These are phyloP conservation scores for Aythya fuligula DNA, from an alignment of 2,797 vertebrate species.

Conservation along the genomic window DNA sequence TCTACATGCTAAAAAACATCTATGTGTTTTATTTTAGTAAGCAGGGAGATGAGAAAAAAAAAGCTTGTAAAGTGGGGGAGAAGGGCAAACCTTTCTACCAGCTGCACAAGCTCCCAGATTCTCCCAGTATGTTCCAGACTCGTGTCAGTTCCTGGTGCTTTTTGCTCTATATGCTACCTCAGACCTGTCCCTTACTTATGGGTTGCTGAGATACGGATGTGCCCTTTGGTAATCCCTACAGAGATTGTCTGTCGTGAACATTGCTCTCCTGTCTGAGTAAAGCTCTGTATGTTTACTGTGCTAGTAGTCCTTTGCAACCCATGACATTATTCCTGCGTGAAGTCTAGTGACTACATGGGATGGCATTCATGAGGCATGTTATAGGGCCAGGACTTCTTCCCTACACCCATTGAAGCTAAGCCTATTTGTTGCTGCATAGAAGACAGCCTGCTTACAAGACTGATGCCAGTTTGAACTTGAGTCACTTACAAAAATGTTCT, in stretches of 20 bases:
- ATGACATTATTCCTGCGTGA: background rate
- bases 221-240: background rate
- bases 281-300: background rate
- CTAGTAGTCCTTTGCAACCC: background rate
- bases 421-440: background rate
- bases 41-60: background rate
- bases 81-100: background rate
- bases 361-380: background rate
- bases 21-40: background rate
- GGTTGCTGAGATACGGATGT: background rate
- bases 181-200: background rate
- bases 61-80: background rate
- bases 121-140: conserved; percentile 22
- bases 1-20: background rate
- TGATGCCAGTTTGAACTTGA: background rate
- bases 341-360: background rate
- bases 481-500: background rate
- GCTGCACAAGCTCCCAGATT: background rate
- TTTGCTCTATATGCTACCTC: background rate
- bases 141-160: background rate
- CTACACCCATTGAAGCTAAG: background rate
- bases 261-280: background rate
- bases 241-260: background rate
- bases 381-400: background rate
- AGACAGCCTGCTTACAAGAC: background rate